Evolutionary conservation across 2,113 vertebrate genomes (phyloP).

Genomic region (Labrus mixtus): DNA sequence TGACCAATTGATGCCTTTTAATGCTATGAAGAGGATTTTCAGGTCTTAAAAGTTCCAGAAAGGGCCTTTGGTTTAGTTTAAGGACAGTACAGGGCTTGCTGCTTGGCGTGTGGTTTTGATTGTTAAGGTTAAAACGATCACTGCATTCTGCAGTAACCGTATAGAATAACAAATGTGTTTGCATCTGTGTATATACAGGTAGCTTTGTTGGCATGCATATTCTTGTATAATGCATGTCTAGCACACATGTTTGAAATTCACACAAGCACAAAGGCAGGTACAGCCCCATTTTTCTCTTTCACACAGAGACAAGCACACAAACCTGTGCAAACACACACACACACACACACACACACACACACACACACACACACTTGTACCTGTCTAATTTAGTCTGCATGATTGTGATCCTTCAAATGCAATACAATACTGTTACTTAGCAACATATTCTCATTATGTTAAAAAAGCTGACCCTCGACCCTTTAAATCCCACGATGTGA

Average conservation of each 20-base stretch:
- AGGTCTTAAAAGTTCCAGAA: neutral
- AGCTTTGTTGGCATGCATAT: conserved; percentile 18
- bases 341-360: conserved; percentile 12
- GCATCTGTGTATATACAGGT: neutral
- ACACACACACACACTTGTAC: conserved; percentile 16
- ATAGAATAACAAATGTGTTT: conserved; percentile 6
- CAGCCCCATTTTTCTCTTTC: conserved; percentile 15
- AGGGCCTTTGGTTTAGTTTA: neutral
- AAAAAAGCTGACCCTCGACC: conserved; percentile 69
- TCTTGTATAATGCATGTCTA: neutral
- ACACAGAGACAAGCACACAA: conserved; percentile 34
- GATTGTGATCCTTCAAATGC: conserved; percentile 59
- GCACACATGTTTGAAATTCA: conserved; percentile 39
- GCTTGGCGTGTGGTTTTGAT: neutral
- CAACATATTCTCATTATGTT: conserved; percentile 75
- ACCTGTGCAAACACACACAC: conserved; percentile 1
- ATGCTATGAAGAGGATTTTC: no score
- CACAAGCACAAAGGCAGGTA: conserved; percentile 15
- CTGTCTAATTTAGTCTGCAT: conserved; percentile 42
- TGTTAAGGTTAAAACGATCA: neutral
- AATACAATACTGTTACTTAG: conserved; percentile 68
- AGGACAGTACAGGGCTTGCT: no score
- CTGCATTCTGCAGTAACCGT: neutral
- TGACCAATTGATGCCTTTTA: no score
- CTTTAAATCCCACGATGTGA: conserved; percentile 52